Evolutionary conservation across 2,113 vertebrate genomes (phyloP), one percentile per base, ranked within the genome.

Genomic region (Syngnathus floridae): DNA sequence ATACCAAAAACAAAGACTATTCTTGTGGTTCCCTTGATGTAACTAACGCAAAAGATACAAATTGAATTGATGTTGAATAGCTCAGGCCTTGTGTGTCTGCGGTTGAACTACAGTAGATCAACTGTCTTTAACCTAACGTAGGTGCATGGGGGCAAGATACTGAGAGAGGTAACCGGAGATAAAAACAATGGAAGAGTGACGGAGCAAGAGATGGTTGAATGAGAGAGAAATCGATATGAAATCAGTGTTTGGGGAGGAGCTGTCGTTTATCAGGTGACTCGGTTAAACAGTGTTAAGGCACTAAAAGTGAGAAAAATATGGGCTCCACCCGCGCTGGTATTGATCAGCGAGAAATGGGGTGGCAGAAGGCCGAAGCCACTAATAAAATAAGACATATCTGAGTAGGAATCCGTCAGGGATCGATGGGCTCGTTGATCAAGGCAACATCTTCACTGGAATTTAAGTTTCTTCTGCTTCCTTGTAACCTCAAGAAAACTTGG

Each of bases 351-450:
- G 89, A 85, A 90, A 90, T 93, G 90, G 91, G 94, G 90, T 91
- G 82, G 85, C 85, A 92, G 94, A 98, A 98, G 96, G 96, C 94
- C 93, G 92, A 97, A 94, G 91, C 91, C 94, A 98, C 95, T 97
- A 97, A 98, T 98, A 98, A 98, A 98, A 95, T 95, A 94, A 97
- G 95, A 97, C 87, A 3, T 93, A 95, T 91, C 93, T 92, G 91
- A 93, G 90, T 84, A 87, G 76, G 88, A 91, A 92, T 92, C 89
- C 88, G 90, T 86, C 85, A 60, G 75, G 82, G 81, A 93, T 92
- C 89, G 90, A 92, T 91, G 87, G 66, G 75, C 73, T 67, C 73
- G 46, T 82, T 89, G 89, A 92, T 92, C 92, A 93, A 91, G 92
- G 92, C 90, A 91, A 92, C 90, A 91, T 93, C 91, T 91, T 93